A percentile compares a stretch with the other conserved stretches of the same genome.
These are phyloP conservation scores for Spilarctia lutea DNA, from an alignment of 2,888 invertebrate genomes.

Conservation along the genomic window DNA sequence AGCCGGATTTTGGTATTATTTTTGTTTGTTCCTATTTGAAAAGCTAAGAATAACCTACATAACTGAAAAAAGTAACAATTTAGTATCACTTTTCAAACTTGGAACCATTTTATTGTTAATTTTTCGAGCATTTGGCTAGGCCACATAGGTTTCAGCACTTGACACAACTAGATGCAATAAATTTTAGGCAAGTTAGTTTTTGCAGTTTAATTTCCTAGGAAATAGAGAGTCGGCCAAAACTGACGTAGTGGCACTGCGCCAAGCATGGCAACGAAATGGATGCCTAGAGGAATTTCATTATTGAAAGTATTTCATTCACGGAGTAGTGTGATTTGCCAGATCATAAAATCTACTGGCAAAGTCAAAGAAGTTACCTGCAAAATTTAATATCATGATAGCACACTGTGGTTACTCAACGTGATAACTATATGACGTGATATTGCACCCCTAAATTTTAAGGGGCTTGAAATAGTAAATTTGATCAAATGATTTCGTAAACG, in stretches of 20 bases:
- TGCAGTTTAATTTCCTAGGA: conserved; percentile 56
- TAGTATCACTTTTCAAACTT: conserved; percentile 20
- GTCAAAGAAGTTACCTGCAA: conserved; percentile 39
- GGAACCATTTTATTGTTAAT: conserved; percentile 30
- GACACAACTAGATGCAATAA: conserved; percentile 42
- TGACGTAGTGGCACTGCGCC: conserved; percentile 73
- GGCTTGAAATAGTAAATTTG: too few species aligned
- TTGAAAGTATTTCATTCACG: conserved; percentile 71
- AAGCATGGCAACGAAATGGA: conserved; percentile 66
- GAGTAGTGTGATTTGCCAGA: conserved; percentile 39
- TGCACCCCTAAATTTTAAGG: neutral
- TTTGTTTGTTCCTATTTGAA: too few species aligned
- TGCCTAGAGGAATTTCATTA: conserved; percentile 76
- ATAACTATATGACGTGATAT: neutral
- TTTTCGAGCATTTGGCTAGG: conserved; percentile 35
- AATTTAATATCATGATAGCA: conserved; percentile 27
- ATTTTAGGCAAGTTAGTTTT: conserved; percentile 51
- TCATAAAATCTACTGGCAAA: conserved; percentile 36
- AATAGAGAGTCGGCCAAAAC: conserved; percentile 59
- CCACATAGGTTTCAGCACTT: conserved; percentile 29
- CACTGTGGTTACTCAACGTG: conserved; percentile 2
- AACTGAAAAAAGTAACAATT: neutral
- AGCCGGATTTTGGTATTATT: too few species aligned
- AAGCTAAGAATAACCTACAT: neutral
- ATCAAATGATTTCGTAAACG: too few species aligned